A percentile compares a stretch with the other conserved stretches of the same genome.
phyloP scores from a whole-genome alignment of 2,113 vertebrate species.

The Manacus vitellinus region DNA sequence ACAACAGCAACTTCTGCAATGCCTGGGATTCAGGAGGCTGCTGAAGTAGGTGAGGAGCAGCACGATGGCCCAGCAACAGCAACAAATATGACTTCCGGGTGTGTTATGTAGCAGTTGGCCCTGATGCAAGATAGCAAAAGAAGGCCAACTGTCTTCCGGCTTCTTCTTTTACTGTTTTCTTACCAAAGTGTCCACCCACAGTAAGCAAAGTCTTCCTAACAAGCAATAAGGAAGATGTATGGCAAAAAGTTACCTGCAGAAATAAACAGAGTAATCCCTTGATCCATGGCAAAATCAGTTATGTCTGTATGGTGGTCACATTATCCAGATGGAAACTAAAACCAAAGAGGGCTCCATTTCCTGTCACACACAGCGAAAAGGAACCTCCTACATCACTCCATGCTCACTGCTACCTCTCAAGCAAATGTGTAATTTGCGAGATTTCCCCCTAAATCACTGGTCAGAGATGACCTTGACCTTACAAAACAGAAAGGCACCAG shows the following conservation, averaged over 20 bases:
- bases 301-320: not conserved
- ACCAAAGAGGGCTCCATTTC: not conserved
- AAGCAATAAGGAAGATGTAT: not conserved
- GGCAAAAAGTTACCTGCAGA: not conserved
- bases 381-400: not conserved
- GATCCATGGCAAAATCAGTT: not conserved
- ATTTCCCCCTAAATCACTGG: not conserved
- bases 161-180: not conserved
- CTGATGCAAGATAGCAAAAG: not conserved
- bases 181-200: not conserved
- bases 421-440: rapidly evolving
- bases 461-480: not conserved
- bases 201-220: not conserved
- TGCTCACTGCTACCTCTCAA: not conserved
- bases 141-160: not conserved
- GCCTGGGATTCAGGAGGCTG: not conserved
- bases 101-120: not conserved
- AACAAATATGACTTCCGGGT: not conserved
- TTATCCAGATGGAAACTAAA: not conserved
- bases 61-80: not conserved
- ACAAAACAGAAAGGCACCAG: not conserved
- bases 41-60: not conserved
- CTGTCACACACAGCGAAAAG: rapidly evolving
- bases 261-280: not conserved
- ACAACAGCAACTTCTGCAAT: not conserved